Evolutionary conservation across 2,888 invertebrate species (phyloP), one percentile per base, ranked within the genome.

Genomic region (Macrophya alboannulata): DNA sequence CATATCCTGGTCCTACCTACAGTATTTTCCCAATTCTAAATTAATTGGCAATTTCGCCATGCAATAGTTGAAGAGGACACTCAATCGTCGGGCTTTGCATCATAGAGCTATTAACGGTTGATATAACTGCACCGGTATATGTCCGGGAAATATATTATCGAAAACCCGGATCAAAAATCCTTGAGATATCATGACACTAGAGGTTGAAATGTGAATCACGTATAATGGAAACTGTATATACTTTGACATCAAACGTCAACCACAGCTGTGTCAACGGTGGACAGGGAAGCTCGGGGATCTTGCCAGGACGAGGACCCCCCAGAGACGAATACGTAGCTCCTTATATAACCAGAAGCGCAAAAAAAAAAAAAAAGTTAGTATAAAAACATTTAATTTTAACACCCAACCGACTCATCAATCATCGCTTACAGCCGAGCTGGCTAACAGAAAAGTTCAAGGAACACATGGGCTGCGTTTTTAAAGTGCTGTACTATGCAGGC

Each of bases 381-480:
- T 17, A 83, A 83, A 83, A 83, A 83, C 83, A 83, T 83, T 83
- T 83, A 83, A 83, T 83, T 83, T 83, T 37, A 65, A 83, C 83
- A 62, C 83, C 71, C 83, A 31, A 48, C 25, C 48, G 51, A 62
- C 48, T 83, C 83, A 83, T 83, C 83, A 40, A 83, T 83, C 83
- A 83, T 83, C 83, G 83, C 68, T 62, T 79, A 40, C 17, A 59
- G 21, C 37, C 17, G 40, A 71, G 62, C 1, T 62, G 71, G 15
- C 40, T 43, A n/a, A 48, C 31, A 21, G 43, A 5, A 43, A 68
- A 10, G 68, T 25, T 48, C 77, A 55, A 37, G 77, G 43, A 77
- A 55, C 55, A 55, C 55, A 55, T 55, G 55, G 77, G n/a, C 51
- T 10, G 31, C 72, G 4, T 12, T 74, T 74, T 31, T 40, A 43